phyloP scores from a whole-genome alignment of 2,113 vertebrate genomes.

The Vulpes ferrilata region DNA sequence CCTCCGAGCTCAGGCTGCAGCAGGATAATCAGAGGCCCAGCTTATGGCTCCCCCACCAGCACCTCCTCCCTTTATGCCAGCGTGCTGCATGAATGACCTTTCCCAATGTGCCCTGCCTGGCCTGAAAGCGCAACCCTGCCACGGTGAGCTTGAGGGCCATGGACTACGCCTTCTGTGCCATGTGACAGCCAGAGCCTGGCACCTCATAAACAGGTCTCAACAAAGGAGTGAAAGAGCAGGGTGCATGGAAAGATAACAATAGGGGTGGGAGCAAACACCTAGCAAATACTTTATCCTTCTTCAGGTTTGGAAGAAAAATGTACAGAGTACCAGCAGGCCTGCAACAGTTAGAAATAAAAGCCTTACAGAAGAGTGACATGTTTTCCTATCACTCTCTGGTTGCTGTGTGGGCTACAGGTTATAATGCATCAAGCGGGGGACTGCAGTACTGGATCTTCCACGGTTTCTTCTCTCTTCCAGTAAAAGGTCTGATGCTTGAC shows the following conservation, averaged over 20 bases:
- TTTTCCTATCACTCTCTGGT: background rate
- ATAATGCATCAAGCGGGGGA: background rate
- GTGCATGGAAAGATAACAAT: background rate
- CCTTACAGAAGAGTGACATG: background rate
- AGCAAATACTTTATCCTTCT: background rate
- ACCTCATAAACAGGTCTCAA: background rate
- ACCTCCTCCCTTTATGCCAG: background rate
- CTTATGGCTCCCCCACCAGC: background rate
- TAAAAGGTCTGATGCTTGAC: background rate
- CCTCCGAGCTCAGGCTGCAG: background rate
- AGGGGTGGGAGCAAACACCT: too few relatives aligned
- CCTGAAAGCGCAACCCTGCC: background rate
- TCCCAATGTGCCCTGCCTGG: background rate
- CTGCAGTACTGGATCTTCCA: background rate
- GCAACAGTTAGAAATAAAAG: background rate
- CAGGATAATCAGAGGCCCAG: background rate
- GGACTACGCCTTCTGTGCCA: fast-evolving
- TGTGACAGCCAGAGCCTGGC: background rate
- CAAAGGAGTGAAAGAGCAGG: background rate
- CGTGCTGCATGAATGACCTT: background rate
- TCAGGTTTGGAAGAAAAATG: background rate
- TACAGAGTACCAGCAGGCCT: background rate
- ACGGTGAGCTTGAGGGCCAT: background rate
- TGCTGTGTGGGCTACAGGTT: background rate
- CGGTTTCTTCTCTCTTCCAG: background rate